Evolutionary conservation across 2,888 invertebrate species (phyloP), one percentile per base, ranked within the genome.

Genomic region (Polydrusus pterygomalis): DNA sequence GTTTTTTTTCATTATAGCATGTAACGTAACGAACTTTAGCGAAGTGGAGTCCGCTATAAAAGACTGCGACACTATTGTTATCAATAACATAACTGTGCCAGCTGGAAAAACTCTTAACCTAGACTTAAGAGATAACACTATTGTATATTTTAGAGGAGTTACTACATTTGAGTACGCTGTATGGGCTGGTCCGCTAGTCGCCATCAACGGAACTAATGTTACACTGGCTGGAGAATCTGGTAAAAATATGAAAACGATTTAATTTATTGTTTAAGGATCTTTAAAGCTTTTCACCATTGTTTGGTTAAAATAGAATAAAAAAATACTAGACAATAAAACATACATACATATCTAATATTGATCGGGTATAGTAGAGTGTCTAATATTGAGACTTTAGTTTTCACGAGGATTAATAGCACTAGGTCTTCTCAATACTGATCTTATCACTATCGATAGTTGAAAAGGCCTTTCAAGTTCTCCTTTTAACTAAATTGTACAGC

Each of bases 151-250:
- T 30, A 68, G 56, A 45, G 77, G 77, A 38, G 68, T 18, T 38
- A 74, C 60, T 20, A 63, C 64, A 0, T 77, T 77, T 43, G 75
- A 63, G 10, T 69, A 72, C 20, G 43, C 65, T 18, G 69, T 9
- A 7, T 77, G 77, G 77, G 15, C 40, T 5, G 77, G 77, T 1
- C 77, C 77, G 15, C 34, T 77, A 40, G 74, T 77, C 34, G 67
- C 25, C 6, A 77, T 77, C 58, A 77, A 75, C 15, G 77, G 63
- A n/a, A 77, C 64, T 8, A 71, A 74, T 20, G 70, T 72, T 34
- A 9, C 9, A 15, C 69, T 77, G 11, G 72, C 47, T 30, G 77
- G 75, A 34, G 68, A 70, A 70, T 9, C 34, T 49, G 71, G 71
- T 71, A 71, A 58, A 64, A n/a, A 30, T 47, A 3, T 8, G 43